Base-by-base conservation (phyloP, 2,797 vertebrate genomes). In the Hafferia zeledoni region DNA sequence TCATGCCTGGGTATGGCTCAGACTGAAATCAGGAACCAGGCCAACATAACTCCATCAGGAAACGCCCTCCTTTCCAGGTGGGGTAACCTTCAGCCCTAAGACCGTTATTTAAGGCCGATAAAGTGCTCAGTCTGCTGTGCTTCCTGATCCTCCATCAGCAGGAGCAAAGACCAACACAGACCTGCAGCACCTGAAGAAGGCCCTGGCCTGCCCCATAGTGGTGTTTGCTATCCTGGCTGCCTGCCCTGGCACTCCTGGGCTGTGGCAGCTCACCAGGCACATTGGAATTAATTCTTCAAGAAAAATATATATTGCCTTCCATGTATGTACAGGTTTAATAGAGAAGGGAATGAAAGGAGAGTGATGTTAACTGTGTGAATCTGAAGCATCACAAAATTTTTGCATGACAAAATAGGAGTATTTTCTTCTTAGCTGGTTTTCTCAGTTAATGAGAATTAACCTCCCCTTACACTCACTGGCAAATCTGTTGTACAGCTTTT, bases 41-140 rank as follows among this genome's bases (percentile, higher is more conserved):
- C 41, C 61, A 72, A 25, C 0, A 0, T 35, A 67, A 63, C 14
- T 1, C 0, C 4, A 37, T 12, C 17, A 27, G 47, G 57, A 57
- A 88, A 47, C 0, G 1, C 55, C 55, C 41, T 57, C 25, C 59
- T 53, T 2, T 30, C 55, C 77, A 57, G 39, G 27, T 63, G 35
- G 10, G 49, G 12, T 20, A 79, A 52, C 49, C 39, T 9, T 9
- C 25, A 50, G 63, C 49, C 49, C 49, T 15, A 61, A 82, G 28
- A 52, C 41, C 0, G 0, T 50, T 60, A 39, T 11, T 81, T 72
- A 41, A 72, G 23, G 64, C 59, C 68, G 44, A 59, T 30, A 3
- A 65, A 49, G 31, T 33, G 78, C 60, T 69, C 63, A 5, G 13
- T 19, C 63, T 9, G 39, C 60, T 64, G 13, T 0, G 0, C 49